These are phyloP conservation scores for Ornithorhynchus anatinus DNA, from an alignment of 2,113 vertebrate genomes.

Conservation along the genomic window DNA sequence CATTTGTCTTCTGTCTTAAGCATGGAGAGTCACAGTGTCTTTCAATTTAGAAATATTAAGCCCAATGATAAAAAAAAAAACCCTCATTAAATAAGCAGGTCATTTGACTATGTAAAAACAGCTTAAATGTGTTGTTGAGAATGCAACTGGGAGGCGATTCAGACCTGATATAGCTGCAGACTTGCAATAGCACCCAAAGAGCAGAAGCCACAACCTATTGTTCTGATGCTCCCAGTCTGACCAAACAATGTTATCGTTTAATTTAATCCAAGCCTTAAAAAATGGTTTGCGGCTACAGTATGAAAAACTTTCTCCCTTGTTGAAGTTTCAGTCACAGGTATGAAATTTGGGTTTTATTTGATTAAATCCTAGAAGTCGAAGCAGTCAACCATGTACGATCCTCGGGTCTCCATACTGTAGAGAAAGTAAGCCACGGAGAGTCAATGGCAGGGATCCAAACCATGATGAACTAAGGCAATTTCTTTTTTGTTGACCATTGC, in stretches of 20 bases:
- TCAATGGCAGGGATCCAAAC: conserved; percentile 58
- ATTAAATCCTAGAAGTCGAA: conserved; percentile 36
- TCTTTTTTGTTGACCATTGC: conserved; percentile 66
- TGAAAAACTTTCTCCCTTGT: conserved; percentile 16
- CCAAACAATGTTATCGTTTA: conserved; percentile 2
- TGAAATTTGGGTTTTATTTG: conserved; percentile 32
- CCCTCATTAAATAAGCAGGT: too few relatives aligned
- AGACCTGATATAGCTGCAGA: neutral
- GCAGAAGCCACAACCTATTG: neutral
- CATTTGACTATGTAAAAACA: neutral
- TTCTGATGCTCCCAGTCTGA: neutral
- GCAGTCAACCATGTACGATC: conserved; percentile 40
- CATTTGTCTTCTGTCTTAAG: too few relatives aligned
- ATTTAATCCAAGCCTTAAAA: conserved; percentile 14
- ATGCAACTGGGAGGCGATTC: neutral
- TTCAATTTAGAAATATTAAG: too few relatives aligned
- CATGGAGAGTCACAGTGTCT: too few relatives aligned
- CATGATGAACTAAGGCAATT: conserved; percentile 65
- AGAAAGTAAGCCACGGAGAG: conserved; percentile 28
- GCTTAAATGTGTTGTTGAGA: neutral
- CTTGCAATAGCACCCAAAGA: neutral
- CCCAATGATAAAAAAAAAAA: too few relatives aligned
- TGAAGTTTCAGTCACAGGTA: conserved; percentile 28
- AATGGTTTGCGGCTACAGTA: conserved; percentile 10
- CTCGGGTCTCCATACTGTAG: conserved; percentile 40